Conservation (phyloP, 2,113 vertebrate genomes). For the Pampusana beccarii region DNA sequence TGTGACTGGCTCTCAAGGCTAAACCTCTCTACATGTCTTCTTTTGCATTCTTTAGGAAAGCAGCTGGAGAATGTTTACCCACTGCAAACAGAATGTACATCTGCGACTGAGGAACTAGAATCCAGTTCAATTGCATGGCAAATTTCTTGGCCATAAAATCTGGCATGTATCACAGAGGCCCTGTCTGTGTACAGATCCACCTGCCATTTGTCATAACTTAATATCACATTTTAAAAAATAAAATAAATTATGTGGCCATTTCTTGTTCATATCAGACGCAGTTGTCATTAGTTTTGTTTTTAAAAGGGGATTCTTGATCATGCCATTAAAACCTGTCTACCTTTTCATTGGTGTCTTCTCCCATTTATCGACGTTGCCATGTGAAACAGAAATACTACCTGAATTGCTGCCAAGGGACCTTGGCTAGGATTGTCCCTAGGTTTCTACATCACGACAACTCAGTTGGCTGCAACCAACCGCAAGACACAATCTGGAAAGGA, state of each 20-base stretch:
- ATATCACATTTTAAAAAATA: conserved; percentile 30
- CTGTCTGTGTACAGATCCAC: conserved; percentile 65
- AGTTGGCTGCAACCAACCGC: neutral
- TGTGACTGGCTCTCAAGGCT: conserved; percentile 1
- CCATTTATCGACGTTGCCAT: neutral
- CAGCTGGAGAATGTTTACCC: conserved; percentile 82
- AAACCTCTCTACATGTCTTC: conserved; percentile 26
- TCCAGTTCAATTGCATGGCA: conserved; percentile 70
- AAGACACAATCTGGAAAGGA: neutral
- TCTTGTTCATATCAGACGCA: conserved; percentile 67
- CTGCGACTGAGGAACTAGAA: conserved; percentile 23
- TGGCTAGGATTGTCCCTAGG: neutral
- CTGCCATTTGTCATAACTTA: conserved; percentile 53
- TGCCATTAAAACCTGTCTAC: conserved; percentile 82
- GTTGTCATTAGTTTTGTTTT: conserved; percentile 75
- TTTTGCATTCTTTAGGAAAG: conserved; percentile 64
- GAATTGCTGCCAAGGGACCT: neutral
- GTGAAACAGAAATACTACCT: neutral
- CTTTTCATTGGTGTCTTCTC: conserved; percentile 72
- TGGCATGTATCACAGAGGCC: conserved; percentile 72
- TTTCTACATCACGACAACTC: neutral
- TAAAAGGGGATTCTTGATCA: conserved; percentile 76
- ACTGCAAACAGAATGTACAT: conserved; percentile 81
- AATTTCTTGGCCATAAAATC: conserved; percentile 63
- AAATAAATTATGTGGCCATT: conserved; percentile 21